phyloP scores from a whole-genome alignment of 2,113 vertebrate species.

The Apteryx mantelli region DNA sequence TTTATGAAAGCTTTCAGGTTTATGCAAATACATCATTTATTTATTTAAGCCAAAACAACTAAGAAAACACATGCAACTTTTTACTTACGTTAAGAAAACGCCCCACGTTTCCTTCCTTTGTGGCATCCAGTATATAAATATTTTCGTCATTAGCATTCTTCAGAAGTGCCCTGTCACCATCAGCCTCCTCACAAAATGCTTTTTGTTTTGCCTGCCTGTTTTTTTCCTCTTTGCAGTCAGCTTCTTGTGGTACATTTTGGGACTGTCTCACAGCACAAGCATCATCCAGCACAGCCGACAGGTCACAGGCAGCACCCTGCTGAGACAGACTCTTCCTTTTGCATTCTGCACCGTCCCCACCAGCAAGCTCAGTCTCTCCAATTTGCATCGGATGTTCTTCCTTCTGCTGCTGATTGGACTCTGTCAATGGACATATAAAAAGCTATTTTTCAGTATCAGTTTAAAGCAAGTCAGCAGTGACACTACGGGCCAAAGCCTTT shows the following conservation, averaged over 20 bases:
- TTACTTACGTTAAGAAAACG: constrained; percentile 92
- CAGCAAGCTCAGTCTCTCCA: background rate
- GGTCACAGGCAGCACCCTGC: background rate
- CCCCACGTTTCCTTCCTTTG: constrained; percentile 92
- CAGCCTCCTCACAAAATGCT: background rate
- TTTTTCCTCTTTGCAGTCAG: background rate
- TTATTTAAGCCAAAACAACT: background rate
- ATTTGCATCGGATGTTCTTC: background rate
- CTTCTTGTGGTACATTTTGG: background rate
- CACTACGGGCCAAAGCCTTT: background rate
- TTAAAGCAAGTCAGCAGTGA: constrained; percentile 9
- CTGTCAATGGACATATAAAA: constrained; percentile 42
- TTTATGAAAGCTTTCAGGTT: background rate
- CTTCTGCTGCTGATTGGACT: background rate
- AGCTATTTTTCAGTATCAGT: background rate
- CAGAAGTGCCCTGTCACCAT: background rate
- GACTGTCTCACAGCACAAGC: background rate
- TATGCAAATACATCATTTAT: background rate
- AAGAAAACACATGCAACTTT: background rate
- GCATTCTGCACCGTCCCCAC: background rate
- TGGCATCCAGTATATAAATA: constrained; percentile 85
- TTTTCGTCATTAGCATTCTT: constrained; percentile 23
- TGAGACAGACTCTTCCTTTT: constrained; percentile 28
- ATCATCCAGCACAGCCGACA: background rate
- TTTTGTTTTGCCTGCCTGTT: constrained; percentile 7